Evolutionary conservation across 2,797 vertebrate species (phyloP), one percentile per base, ranked within the genome.

Genomic region (Lacerta viridis): DNA sequence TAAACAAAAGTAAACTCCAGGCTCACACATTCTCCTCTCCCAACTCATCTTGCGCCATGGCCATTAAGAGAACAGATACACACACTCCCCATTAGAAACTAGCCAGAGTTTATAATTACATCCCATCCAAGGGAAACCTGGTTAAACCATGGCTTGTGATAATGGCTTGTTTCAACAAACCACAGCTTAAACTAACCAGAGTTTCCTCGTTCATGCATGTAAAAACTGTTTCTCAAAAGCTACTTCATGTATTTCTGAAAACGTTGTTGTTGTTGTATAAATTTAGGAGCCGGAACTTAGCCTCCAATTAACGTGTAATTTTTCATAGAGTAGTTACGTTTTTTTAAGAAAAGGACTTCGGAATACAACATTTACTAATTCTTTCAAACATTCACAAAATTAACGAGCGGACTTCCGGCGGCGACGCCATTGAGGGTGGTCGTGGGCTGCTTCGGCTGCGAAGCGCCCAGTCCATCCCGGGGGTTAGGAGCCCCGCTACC

Each of bases 341-440:
- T 36, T 50, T 29, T 85, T 74, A 89, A 4, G 68, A 69, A 20
- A 39, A 27, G 7, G 5, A 50, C 64, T 59, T 29, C 1, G 0
- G 17, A 87, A 88, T 86, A 43, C 61, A 18, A 64, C 50, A 90
- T 94, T 93, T 90, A 17, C 2, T 87, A 84, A 92, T 94, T 91
- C 89, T 90, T 64, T 61, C 68, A 78, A 46, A 80, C 36, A 25
- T 43, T 61, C 46, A 72, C 64, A 29, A 89, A 90, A 92, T 80
- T 83, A 90, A 29, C 84, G 2, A 10, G 33, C 83, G n/a, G n/a
- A n/a, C n/a, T n/a, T n/a, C n/a, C n/a, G n/a, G n/a, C n/a, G n/a
- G n/a, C n/a, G n/a, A n/a, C n/a, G n/a, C n/a, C n/a, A n/a, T n/a
- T n/a, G n/a, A n/a, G n/a, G n/a, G n/a, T n/a, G n/a, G n/a, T n/a